phyloP scores from a whole-genome alignment of 2,888 invertebrate genomes.

The Drosophila flavopinicola region DNA sequence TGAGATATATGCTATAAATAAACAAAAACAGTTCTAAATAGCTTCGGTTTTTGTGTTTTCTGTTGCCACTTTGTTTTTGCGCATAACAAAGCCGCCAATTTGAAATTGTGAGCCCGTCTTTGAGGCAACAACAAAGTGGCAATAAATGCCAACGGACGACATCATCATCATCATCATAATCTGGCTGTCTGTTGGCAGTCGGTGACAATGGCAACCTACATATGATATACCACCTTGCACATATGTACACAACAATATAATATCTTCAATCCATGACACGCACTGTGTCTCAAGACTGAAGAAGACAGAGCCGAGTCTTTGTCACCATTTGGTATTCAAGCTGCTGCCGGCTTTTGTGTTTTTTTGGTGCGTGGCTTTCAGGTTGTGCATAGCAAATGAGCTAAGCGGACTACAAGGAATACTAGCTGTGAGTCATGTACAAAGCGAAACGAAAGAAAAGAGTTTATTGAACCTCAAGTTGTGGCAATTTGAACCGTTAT shows the following conservation, averaged over 20 bases:
- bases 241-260: conserved; percentile 14
- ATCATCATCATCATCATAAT: conserved; percentile 12
- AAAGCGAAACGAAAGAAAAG: conserved; percentile 9
- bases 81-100: conserved; percentile 13
- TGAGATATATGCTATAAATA: conserved; percentile 14
- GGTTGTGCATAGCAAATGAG: conserved; percentile 73
- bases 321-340: conserved; percentile 68
- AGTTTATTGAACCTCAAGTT: conserved; percentile 68
- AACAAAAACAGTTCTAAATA: conserved; percentile 6
- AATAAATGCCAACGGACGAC: conserved; percentile 38
- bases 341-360: conserved; percentile 54
- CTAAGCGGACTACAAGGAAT: no score
- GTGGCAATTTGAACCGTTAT: conserved; percentile 32
- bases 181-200: conserved; percentile 12
- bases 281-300: conserved; percentile 30
- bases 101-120: not conserved
- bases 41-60: no score
- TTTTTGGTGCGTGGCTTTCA: conserved; percentile 64
- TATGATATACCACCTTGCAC: conserved; percentile 17
- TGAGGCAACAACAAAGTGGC: conserved; percentile 31
- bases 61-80: conserved; percentile 11
- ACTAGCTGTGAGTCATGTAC: conserved; percentile 57
- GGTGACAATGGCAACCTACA: conserved; percentile 23
- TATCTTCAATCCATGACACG: conserved; percentile 47
- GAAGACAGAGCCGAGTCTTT: conserved; percentile 24